Evolutionary conservation across 1,140 invertebrate genomes (phyloP), one percentile per base, ranked within the genome.

Genomic region (Zophobas morio): DNA sequence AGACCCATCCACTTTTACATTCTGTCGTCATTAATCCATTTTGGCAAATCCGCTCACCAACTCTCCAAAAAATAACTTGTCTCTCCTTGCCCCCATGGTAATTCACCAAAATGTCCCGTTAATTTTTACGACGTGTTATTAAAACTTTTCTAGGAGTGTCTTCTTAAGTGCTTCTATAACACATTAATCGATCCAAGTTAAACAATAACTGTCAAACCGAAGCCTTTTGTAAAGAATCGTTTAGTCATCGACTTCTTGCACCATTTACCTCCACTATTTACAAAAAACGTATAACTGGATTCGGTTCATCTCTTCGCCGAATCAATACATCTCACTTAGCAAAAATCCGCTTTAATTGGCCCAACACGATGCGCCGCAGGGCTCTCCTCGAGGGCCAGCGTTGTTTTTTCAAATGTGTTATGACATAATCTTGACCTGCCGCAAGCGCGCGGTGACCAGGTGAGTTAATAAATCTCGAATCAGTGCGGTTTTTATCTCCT

Each of bases 181-280:
- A 20, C 20, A 46, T 51, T 51, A 51, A 20, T 51, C 49, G 49
- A 20, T 20, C 4, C 2, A 6, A 51, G 4, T 51, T 20, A 51
- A 20, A 20, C 49, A 51, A 51, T 51, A 51, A 51, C 49, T 51
- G 49, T 51, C 49, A 51, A 51, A n/a, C 20, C n/a, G 49, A 20
- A 20, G 49, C 3, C 49, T 2, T n/a, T 51, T 20, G 4, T 20
- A 20, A 20, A 51, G 49, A 51, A 51, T 20, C 4, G 49, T 20
- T 20, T 20, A 51, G 49, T 51, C 49, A 51, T 51, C 49, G 4
- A 46, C 20, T 51, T 51, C 20, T 51, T 51, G 49, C 49, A 51
- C n/a, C 49, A 20, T 20, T 51, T 51, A 6, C n/a, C 6, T 3
- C 42, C 42, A 46, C 42, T 4, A 46, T 46, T 3, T 3, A 8